Base-by-base conservation (phyloP, 2,113 vertebrate genomes). In the Tragulus kanchil region DNA sequence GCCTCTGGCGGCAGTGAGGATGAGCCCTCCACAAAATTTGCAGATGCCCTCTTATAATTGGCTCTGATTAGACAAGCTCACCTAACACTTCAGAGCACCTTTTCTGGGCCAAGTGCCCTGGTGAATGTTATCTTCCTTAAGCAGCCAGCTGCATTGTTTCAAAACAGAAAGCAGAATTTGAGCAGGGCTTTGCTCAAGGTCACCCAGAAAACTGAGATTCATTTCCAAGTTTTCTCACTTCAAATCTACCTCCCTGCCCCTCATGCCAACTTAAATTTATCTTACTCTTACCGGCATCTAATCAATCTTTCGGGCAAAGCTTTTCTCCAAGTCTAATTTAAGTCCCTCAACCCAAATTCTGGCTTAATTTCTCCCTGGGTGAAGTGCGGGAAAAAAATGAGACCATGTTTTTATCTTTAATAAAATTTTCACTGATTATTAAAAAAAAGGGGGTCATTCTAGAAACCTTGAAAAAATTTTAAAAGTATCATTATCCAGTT, bases 161-260 rank as follows among this genome's bases (percentile, higher is more conserved):
- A 96, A 98, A 97, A 97, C 75, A 96, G 97, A 94, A 97, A 88
- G 91, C 85, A 28, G 71, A 94, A 90, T 92, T 81, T 65, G 90
- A 93, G 69, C 93, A 82, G 94, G 58, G 58, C 17, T 64, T 93
- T 64, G 54, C 50, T 92, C 93, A 97, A 97, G 98, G 97, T 97
- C 95, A 95, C 85, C 69, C 62, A 31, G 73, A 94, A 58, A 87
- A 26, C 77, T 26, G 59, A 69, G 75, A 77, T 82, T 52, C 73
- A 9, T 84, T 64, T 89, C 36, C 52, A 92, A 89, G 86, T 87
- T 89, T 81, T 36, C 48, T 71, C 48, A 31, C 67, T 94, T 67
- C 62, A 45, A 95, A 90, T 93, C 73, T 26, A 56, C 56, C 58
- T 9, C 23, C 79, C 79, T 85, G 81, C 64, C 48, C 54, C 8